Evolutionary conservation across 92 coral and sea anemone species (phyloP).

Genomic region (Zoanthus gigantus): DNA sequence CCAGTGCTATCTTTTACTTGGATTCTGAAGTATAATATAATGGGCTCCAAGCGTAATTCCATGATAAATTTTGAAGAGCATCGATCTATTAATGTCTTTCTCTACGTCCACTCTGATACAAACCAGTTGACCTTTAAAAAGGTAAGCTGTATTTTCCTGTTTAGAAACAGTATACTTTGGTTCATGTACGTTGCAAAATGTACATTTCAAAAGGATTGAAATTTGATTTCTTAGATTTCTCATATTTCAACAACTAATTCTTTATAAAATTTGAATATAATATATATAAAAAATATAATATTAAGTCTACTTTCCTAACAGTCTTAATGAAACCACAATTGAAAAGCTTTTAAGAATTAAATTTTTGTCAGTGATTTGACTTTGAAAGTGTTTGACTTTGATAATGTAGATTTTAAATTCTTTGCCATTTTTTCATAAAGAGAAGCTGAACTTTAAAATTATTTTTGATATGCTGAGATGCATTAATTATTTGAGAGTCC

Average conservation of each 20-base stretch:
- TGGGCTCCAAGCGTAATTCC: slow-evolving; percentile 49
- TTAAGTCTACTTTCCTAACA: neutral
- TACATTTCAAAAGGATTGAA: neutral
- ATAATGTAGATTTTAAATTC: neutral
- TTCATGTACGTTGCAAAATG: neutral
- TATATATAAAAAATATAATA: neutral
- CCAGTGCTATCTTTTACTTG: neutral
- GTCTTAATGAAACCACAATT: neutral
- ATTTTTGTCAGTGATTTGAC: neutral
- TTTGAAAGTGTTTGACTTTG: neutral
- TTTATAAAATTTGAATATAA: neutral
- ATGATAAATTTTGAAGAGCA: slow-evolving; percentile 70
- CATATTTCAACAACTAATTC: neutral
- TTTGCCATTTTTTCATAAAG: no score
- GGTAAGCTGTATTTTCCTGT: neutral
- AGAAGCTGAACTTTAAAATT: no score
- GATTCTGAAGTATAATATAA: neutral
- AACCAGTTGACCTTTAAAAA: slow-evolving; percentile 38
- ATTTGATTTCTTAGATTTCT: no score
- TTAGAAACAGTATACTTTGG: neutral
- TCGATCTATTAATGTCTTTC: slow-evolving; percentile 77
- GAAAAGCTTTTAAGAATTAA: neutral
- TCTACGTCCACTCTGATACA: slow-evolving; percentile 76
- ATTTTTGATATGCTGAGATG: no score
- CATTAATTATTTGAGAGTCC: no score